Conservation (phyloP, 2,113 vertebrate genomes). For the Megalops atlanticus region DNA sequence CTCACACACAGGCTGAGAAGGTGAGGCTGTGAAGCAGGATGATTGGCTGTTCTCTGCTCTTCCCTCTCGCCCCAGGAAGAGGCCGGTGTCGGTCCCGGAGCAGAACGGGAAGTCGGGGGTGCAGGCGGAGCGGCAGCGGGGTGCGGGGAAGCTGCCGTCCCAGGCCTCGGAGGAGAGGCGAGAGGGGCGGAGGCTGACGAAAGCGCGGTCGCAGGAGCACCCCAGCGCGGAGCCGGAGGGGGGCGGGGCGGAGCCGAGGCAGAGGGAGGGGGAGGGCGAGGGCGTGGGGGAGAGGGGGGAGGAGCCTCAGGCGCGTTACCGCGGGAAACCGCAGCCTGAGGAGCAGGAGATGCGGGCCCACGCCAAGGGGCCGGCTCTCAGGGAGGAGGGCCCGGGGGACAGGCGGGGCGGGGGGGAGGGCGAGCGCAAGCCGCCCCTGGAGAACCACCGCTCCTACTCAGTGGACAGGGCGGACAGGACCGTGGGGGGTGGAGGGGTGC, state of each 20-base stretch:
- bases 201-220: slow-evolving; percentile 87
- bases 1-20: too few species aligned
- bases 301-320: slow-evolving; percentile 76
- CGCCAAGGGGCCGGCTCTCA: slow-evolving; percentile 73
- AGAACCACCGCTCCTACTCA: slow-evolving; percentile 70
- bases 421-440: slow-evolving; percentile 72
- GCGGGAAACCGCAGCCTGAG: slow-evolving; percentile 75
- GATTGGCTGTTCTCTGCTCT: background rate
- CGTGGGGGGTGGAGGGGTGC: slow-evolving; percentile 55
- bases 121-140: slow-evolving; percentile 77
- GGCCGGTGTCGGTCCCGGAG: slow-evolving; percentile 65
- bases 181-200: slow-evolving; percentile 81
- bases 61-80: slow-evolving; percentile 75
- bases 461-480: slow-evolving; percentile 79
- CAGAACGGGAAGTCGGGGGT: slow-evolving; percentile 77
- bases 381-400: slow-evolving; percentile 69
- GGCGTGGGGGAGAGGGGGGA: slow-evolving; percentile 52
- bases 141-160: slow-evolving; percentile 64
- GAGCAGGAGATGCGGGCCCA: slow-evolving; percentile 76
- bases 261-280: slow-evolving; percentile 27
- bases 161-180: slow-evolving; percentile 80
- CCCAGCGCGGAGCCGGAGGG: slow-evolving; percentile 61
- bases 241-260: slow-evolving; percentile 31
- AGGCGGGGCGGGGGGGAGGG: slow-evolving; percentile 64
- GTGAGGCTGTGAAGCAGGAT: background rate